Evolutionary conservation across 1,140 invertebrate species (phyloP).

Genomic region (Anastatus disparis): DNA sequence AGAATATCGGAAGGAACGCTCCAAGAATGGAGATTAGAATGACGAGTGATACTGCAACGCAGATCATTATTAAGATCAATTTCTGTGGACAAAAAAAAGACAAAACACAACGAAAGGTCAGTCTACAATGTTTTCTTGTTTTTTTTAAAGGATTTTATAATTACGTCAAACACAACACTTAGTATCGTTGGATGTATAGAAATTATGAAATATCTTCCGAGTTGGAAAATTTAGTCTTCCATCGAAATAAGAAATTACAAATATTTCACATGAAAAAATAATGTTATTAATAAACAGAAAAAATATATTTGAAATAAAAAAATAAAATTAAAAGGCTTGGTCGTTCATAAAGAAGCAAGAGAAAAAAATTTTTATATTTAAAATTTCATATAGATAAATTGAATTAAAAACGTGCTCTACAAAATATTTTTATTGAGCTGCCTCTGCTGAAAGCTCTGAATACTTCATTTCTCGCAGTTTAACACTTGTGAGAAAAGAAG

Average conservation of each 20-base stretch:
- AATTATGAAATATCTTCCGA: too few species aligned
- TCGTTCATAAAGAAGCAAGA: neutral
- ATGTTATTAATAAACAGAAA: too few species aligned
- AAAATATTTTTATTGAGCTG: conserved; percentile 17
- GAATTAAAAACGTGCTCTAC: conserved; percentile 28
- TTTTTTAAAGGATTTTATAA: too few species aligned
- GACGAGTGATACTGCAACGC: conserved; percentile 71
- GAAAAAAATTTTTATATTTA: neutral
- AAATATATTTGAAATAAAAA: neutral
- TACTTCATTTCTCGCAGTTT: conserved; percentile 14
- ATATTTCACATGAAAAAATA: too few species aligned
- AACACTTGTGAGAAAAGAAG: conserved; percentile 40
- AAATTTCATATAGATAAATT: neutral
- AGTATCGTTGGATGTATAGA: too few species aligned
- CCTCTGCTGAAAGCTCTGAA: conserved; percentile 40
- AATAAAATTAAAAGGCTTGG: neutral
- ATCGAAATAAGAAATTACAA: too few species aligned
- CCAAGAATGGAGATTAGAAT: conserved; percentile 64
- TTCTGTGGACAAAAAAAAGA: conserved; percentile 82
- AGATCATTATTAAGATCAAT: conserved; percentile 87
- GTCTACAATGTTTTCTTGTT: too few species aligned
- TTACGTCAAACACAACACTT: too few species aligned
- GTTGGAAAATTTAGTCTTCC: too few species aligned
- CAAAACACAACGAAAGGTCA: conserved; percentile 45
- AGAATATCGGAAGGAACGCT: conserved; percentile 59